Evolutionary conservation across 2,797 vertebrate genomes (phyloP).

Genomic region (Rousettus madagascariensis): DNA sequence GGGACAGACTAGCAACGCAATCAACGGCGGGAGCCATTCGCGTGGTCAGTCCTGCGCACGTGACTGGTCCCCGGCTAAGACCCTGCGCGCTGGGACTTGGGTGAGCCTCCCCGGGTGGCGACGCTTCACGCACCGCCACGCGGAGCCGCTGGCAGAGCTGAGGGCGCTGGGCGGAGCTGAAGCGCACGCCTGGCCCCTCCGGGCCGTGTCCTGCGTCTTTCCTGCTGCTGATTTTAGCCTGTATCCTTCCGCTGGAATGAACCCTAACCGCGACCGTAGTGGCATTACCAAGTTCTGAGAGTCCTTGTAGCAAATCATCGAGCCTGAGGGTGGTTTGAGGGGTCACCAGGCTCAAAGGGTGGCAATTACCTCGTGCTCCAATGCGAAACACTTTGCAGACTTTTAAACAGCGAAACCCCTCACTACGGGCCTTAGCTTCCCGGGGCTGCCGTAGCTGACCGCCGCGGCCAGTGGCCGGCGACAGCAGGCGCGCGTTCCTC

Average conservation of each 20-base stretch:
- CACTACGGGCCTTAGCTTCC: not conserved
- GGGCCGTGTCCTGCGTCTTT: not conserved
- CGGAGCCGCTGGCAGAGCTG: too few species aligned
- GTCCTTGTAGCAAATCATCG: not conserved
- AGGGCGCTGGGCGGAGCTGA: rapidly evolving
- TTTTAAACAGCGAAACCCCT: not conserved
- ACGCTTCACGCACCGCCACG: not conserved
- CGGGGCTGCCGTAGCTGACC: not conserved
- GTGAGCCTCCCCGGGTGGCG: too few species aligned
- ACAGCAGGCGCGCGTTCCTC: too few species aligned
- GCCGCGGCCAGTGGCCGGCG: not conserved
- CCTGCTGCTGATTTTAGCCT: not conserved
- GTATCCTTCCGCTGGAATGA: not conserved
- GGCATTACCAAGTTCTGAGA: not conserved
- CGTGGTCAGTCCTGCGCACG: rapidly evolving
- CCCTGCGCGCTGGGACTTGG: not conserved
- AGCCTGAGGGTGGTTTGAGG: not conserved
- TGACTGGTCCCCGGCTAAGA: not conserved
- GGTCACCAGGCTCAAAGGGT: not conserved
- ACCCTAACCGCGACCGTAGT: rapidly evolving
- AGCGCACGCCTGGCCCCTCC: not conserved
- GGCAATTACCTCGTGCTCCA: not conserved
- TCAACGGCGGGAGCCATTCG: not conserved
- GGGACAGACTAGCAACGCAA: not conserved
- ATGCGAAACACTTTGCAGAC: not conserved